phyloP scores from a whole-genome alignment of 2,113 vertebrate genomes.

The Chlamydotis undulata region DNA sequence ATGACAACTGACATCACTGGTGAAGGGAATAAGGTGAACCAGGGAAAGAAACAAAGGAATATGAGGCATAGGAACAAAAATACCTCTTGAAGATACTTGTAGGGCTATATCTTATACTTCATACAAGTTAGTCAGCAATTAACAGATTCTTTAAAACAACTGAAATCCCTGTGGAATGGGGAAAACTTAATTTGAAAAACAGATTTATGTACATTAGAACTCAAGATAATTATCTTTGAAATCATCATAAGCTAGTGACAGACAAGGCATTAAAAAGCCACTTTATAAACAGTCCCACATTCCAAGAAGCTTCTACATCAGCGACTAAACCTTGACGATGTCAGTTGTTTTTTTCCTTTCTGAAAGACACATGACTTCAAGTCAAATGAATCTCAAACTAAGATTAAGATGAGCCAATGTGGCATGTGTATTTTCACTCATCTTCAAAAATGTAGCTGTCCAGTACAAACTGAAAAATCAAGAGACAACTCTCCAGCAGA shows the following conservation, averaged over 20 bases:
- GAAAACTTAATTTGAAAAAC: neutral
- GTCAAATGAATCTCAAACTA: neutral
- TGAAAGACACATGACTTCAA: neutral
- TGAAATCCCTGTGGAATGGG: neutral
- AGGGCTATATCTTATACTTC: neutral
- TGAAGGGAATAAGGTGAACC: neutral
- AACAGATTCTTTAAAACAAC: neutral
- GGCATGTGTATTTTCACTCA: neutral
- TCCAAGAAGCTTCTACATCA: neutral
- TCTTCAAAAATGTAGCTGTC: neutral
- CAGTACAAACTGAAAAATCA: neutral
- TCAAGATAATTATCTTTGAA: neutral
- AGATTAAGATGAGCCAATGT: neutral
- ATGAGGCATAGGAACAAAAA: neutral
- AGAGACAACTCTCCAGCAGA: neutral
- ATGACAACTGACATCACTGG: neutral
- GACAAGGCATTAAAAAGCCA: neutral
- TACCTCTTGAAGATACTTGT: neutral
- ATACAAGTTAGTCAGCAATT: neutral
- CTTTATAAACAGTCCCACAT: neutral
- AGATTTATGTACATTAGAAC: neutral
- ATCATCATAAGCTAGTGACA: neutral
- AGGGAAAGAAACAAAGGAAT: neutral
- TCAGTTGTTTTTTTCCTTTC: neutral
- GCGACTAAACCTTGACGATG: neutral